Evolutionary conservation across 1,140 invertebrate genomes (phyloP).

Genomic region (Stegodyphus dumicola): DNA sequence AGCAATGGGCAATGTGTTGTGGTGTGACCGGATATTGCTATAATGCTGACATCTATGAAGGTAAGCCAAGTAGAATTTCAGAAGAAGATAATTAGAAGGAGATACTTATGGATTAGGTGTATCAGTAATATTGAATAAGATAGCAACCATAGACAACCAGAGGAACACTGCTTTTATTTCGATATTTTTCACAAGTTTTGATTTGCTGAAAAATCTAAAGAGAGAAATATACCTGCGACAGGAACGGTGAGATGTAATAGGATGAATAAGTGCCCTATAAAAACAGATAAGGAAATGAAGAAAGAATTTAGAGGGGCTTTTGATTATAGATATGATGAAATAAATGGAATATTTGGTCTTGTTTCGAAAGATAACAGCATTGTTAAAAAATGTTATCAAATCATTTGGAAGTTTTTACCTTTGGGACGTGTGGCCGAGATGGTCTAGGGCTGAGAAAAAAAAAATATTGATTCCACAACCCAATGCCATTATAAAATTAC

Average conservation of each 20-base stretch:
- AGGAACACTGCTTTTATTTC: conserved; percentile 9
- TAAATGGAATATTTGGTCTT: conserved; percentile 35
- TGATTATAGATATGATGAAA: conserved; percentile 36
- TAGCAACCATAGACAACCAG: conserved; percentile 2
- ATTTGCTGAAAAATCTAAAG: conserved; percentile 21
- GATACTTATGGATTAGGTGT: conserved; percentile 20
- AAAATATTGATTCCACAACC: background rate
- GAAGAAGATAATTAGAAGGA: conserved; percentile 39
- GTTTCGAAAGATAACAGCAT: conserved; percentile 38
- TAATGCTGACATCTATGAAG: conserved; percentile 37
- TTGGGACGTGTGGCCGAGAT: conserved; percentile 5
- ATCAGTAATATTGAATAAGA: conserved; percentile 2
- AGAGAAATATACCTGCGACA: conserved; percentile 35
- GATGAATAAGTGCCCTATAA: conserved; percentile 38
- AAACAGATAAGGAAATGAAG: conserved; percentile 12
- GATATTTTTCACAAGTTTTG: conserved; percentile 37
- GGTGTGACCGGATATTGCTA: conserved; percentile 36
- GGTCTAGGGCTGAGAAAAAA: conserved; percentile 24
- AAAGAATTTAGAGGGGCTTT: conserved; percentile 37
- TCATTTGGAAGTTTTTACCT: too few relatives aligned
- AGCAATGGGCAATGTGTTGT: conserved; percentile 35
- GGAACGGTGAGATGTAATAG: conserved; percentile 37
- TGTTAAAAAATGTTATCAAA: conserved; percentile 6
- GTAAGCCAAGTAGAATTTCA: conserved; percentile 36
- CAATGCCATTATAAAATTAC: conserved; percentile 8